Evolutionary conservation across 2,113 vertebrate species (phyloP).

Genomic region (Lanius collurio): DNA sequence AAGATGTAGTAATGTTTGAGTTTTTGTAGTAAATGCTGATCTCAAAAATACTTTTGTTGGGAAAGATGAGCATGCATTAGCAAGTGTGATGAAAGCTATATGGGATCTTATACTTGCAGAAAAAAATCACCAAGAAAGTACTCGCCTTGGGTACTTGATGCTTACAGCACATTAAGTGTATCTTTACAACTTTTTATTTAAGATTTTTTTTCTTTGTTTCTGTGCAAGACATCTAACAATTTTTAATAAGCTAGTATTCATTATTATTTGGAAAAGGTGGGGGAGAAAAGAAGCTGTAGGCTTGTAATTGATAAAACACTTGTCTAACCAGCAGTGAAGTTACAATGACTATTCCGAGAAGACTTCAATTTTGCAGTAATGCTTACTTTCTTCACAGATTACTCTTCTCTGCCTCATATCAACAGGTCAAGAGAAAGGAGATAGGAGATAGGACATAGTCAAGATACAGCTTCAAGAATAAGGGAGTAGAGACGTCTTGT

Average conservation of each 20-base stretch:
- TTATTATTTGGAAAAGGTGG: background rate
- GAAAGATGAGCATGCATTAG: background rate
- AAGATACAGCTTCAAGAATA: background rate
- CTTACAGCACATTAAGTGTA: background rate
- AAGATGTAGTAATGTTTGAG: background rate
- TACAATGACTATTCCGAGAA: background rate
- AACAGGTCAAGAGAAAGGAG: background rate
- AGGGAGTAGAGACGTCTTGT: background rate
- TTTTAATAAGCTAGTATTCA: background rate
- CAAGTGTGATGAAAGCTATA: background rate
- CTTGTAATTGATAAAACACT: background rate
- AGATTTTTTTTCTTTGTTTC: background rate
- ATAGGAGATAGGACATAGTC: background rate
- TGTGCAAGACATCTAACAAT: background rate
- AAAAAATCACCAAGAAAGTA: background rate
- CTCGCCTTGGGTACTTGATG: background rate
- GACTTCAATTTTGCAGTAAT: background rate
- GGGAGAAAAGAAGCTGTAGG: background rate
- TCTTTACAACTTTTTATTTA: background rate
- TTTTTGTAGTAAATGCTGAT: background rate
- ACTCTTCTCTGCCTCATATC: background rate
- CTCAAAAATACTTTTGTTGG: background rate
- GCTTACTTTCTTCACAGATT: background rate
- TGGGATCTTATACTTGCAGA: background rate
- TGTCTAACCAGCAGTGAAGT: background rate